A percentile compares a stretch with the other conserved stretches of the same genome.
phyloP scores from a whole-genome alignment of 2,113 vertebrate genomes.

The Callipepla squamata region DNA sequence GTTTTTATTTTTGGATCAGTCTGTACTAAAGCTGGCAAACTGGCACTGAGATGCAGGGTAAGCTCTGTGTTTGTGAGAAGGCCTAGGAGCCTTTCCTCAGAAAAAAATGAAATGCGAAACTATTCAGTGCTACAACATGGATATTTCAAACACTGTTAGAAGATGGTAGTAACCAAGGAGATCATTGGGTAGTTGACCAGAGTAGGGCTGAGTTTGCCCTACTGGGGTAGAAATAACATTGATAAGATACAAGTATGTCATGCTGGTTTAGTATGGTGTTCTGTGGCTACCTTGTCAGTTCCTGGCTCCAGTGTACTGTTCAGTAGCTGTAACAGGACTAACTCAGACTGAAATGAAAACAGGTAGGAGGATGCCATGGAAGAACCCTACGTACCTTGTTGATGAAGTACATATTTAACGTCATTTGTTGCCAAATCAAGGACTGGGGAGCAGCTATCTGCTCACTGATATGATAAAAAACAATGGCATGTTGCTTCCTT shows the following conservation, averaged over 20 bases:
- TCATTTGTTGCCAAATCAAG: not conserved
- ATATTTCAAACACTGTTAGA: not conserved
- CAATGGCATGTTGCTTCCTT: not conserved
- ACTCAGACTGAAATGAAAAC: not conserved
- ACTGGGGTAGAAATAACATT: not conserved
- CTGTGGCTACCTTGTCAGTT: not conserved
- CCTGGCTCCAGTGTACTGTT: not conserved
- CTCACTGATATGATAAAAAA: not conserved
- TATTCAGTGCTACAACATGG: not conserved
- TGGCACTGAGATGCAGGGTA: not conserved
- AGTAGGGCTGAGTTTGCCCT: rapidly evolving
- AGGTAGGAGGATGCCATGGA: not conserved
- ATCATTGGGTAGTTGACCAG: not conserved
- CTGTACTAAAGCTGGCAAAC: not conserved
- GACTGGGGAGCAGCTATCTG: not conserved
- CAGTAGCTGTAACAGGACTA: not conserved
- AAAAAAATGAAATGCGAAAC: not conserved
- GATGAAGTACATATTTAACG: not conserved
- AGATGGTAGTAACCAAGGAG: not conserved
- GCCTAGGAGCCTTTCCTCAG: not conserved
- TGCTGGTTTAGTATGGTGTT: not conserved
- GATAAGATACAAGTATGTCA: not conserved
- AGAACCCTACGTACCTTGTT: rapidly evolving
- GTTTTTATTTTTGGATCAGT: constrained; percentile 55
- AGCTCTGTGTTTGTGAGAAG: not conserved